Percentiles rank a stretch among this genome's conserved stretches.
Conservation (phyloP, 2,888 invertebrate species). For the Agonopterix arenella region DNA sequence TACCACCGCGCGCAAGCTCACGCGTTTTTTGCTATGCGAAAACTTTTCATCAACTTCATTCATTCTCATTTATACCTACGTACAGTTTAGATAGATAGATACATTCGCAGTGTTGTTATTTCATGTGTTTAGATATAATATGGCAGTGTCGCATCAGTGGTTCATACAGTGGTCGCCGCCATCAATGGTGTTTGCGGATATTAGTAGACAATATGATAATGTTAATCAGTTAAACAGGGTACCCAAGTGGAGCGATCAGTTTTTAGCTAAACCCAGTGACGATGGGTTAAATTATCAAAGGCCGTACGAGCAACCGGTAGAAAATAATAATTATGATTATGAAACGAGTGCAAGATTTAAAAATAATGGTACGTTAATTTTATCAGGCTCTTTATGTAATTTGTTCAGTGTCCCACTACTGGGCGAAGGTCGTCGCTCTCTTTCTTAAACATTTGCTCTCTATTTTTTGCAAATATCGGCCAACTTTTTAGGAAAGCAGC, state of each 20-base stretch:
- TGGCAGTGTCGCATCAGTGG: conserved; percentile 72
- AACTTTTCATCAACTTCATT: conserved; percentile 14
- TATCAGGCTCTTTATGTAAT: no score
- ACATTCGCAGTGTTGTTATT: conserved; percentile 13
- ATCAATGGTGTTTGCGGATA: conserved; percentile 47
- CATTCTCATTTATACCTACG: conserved; percentile 22
- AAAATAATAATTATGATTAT: no score
- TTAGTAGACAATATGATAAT: conserved; percentile 43
- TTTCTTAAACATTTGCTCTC: no score
- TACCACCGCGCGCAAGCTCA: conserved; percentile 35
- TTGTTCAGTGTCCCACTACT: no score
- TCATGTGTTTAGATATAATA: conserved; percentile 18
- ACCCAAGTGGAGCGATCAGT: conserved; percentile 12
- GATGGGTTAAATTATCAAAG: no score
- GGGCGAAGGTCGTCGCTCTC: no score
- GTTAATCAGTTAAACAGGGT: conserved; percentile 38
- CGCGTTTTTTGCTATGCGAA: conserved; percentile 42
- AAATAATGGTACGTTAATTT: no score
- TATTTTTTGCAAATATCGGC: no score
- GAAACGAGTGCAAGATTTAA: no score
- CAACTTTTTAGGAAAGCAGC: no score
- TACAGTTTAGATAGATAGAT: conserved; percentile 21
- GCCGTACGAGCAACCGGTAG: no score
- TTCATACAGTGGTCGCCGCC: conserved; percentile 68
- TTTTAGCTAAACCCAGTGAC: no score